Base-by-base conservation (phyloP, 1,140 invertebrate species). In the Panonychus citri region DNA sequence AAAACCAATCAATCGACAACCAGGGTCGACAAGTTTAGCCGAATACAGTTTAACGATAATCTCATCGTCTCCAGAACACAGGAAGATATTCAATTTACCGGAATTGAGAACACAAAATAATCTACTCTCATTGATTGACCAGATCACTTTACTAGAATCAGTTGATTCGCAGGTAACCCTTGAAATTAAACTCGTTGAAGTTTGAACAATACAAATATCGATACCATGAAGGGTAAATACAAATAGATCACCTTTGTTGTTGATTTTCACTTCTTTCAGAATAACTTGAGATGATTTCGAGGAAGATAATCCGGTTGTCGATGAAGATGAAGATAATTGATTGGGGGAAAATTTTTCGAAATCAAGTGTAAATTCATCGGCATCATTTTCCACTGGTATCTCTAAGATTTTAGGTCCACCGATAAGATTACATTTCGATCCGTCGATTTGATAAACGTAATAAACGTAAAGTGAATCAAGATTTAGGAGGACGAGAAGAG, bases 1-100 rank as follows among this genome's bases (percentile, higher is more conserved):
- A 40, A 60, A 57, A 42, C 50, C 54, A 48, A 56, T 40, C 26
- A 59, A 25, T 50, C 19, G 55, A 17, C 17, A 12, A 15, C 34
- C 37, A 21, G 10, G 19, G 12, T 53, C 39, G 4, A 42, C 37
- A 28, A 5, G 12, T 1, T 19, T 52, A 12, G 53, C 30, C 13
- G 56, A 24, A 26, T 57, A 57, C 12, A 27, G 30, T 57, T 46
- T 37, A 34, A 34, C 30, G 50, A 26, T 43, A 10, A 24, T 17
- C n/a, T 28, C 15, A 24, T 53, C 24, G 21, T 53, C 49, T 17
- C 15, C 28, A 50, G 21, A 49, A 34, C 27, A 56, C 19, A 56
- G 13, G 17, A 49, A 49, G n/a, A 56, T 34, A 7, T 28, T 17
- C 21, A 49, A 49, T 17, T 53, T 25, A 3, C n/a, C 15, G 10